phyloP scores from a whole-genome alignment of 2,113 vertebrate genomes.

The Phaethon lepturus region DNA sequence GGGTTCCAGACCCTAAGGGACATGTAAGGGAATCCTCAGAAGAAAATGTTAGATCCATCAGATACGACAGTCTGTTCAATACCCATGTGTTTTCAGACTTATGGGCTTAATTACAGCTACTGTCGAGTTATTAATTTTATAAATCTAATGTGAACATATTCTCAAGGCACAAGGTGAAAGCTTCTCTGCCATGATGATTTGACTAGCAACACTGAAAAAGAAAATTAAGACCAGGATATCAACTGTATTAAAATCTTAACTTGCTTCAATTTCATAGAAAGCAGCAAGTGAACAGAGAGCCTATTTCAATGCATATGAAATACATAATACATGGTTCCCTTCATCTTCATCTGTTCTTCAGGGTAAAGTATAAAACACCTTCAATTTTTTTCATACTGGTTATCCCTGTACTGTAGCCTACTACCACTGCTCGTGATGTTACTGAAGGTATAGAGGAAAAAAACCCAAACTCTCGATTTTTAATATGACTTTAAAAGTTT shows the following conservation, averaged over 20 bases:
- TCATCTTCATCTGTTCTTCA: background rate
- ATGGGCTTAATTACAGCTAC: background rate
- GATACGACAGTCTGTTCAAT: background rate
- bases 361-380: background rate
- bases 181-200: background rate
- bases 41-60: background rate
- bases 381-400: background rate
- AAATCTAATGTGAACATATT: background rate
- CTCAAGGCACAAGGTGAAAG: background rate
- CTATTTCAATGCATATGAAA: background rate
- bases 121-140: background rate
- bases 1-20: background rate
- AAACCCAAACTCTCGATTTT: background rate
- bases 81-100: background rate
- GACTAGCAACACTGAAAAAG: background rate
- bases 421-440: background rate
- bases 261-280: background rate
- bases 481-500: background rate
- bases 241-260: background rate
- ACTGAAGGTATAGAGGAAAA: background rate
- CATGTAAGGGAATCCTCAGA: background rate
- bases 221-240: background rate
- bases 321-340: background rate
- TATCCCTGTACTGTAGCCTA: background rate
- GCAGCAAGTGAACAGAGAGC: background rate